phyloP scores from a whole-genome alignment of 1,140 invertebrate genomes.

The Rhagoletis pomonella region DNA sequence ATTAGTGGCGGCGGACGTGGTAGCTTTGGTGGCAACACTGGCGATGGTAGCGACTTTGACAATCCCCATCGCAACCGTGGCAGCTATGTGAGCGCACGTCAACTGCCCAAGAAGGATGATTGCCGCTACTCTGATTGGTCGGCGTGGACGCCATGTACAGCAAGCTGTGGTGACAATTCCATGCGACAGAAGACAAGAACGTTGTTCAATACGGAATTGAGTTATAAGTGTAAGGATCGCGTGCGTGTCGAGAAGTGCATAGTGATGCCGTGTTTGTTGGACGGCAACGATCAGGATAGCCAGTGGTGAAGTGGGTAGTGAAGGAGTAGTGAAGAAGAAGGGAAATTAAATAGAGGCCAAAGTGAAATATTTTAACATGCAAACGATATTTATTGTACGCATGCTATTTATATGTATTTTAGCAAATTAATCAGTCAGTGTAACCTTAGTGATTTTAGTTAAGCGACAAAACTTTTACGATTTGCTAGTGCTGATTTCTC shows the following conservation, averaged over 20 bases:
- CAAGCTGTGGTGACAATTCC: slow-evolving; percentile 76
- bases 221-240: slow-evolving; percentile 71
- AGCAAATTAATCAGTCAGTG: no score
- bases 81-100: slow-evolving; percentile 57
- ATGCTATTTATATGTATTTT: background rate
- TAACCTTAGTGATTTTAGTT: background rate
- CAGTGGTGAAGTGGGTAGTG: slow-evolving; percentile 61
- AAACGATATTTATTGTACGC: background rate
- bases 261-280: slow-evolving; percentile 70
- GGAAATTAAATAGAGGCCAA: background rate
- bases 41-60: slow-evolving; percentile 5
- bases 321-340: background rate
- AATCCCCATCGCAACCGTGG: background rate
- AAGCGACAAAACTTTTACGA: background rate
- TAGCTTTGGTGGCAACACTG: background rate
- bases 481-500: background rate
- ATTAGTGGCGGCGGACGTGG: slow-evolving; percentile 59
- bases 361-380: no score
- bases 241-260: slow-evolving; percentile 71
- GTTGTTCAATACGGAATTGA: slow-evolving; percentile 69
- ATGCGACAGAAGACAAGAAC: slow-evolving; percentile 69
- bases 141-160: slow-evolving; percentile 79
- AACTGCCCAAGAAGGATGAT: slow-evolving; percentile 67
- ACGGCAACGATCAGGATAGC: slow-evolving; percentile 66
- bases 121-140: slow-evolving; percentile 80